Percentiles rank a stretch among this genome's conserved stretches.
phyloP scores from a whole-genome alignment of 2,888 invertebrate genomes.

The Conus canariensis region DNA sequence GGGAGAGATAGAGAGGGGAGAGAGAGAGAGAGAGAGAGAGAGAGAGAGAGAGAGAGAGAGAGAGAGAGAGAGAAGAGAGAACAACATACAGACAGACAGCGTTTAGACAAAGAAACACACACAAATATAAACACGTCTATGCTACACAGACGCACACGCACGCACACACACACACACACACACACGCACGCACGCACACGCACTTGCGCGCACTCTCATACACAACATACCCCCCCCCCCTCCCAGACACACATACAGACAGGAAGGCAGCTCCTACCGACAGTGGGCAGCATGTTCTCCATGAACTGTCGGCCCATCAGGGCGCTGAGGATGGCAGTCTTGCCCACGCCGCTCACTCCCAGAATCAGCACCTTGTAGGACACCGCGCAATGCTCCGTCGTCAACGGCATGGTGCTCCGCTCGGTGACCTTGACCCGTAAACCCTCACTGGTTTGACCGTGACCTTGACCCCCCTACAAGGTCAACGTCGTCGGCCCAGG shows the following conservation, averaged over 20 bases:
- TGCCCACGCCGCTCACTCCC: conserved; percentile 75
- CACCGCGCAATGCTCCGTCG: conserved; percentile 59
- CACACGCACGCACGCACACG: background rate
- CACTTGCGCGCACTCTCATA: background rate
- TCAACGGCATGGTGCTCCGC: conserved; percentile 59
- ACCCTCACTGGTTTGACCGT: background rate
- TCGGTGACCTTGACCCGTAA: background rate
- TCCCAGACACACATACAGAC: background rate
- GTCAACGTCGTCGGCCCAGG: background rate
- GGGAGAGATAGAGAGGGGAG: too few relatives aligned
- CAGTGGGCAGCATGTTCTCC: conserved; percentile 65
- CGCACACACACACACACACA: too few relatives aligned
- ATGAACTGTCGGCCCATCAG: conserved; percentile 66
- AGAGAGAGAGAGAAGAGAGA: too few relatives aligned
- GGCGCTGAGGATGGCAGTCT: conserved; percentile 69
- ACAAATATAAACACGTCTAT: too few relatives aligned
- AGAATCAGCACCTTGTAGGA: conserved; percentile 73
- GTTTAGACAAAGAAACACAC: too few relatives aligned
- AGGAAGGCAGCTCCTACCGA: conserved; percentile 60
- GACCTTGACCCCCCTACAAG: background rate
- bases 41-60: too few relatives aligned
- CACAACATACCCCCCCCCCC: background rate
- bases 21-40: too few relatives aligned
- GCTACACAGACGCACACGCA: too few relatives aligned
- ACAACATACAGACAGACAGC: too few relatives aligned